These are phyloP conservation scores for Ctenopoma multispine DNA, from an alignment of 2,797 vertebrate species.

Conservation along the genomic window DNA sequence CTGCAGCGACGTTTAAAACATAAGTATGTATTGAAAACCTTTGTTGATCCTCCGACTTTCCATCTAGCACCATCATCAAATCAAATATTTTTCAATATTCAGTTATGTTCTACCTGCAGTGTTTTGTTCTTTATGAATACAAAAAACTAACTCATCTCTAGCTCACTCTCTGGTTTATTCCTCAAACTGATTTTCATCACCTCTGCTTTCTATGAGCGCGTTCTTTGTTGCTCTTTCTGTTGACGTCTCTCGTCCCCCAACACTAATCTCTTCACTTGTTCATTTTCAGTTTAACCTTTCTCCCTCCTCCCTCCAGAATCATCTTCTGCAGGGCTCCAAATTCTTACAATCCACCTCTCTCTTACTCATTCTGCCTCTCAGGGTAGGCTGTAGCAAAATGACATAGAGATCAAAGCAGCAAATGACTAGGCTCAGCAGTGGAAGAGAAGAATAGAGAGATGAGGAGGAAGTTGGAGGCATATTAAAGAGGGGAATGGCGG, in stretches of 20 bases:
- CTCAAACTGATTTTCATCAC: neutral
- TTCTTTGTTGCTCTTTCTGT: constrained; percentile 14
- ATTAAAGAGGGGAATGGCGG: neutral
- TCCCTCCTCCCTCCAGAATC: constrained; percentile 32
- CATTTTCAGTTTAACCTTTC: constrained; percentile 17
- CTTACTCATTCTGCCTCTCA: constrained; percentile 18
- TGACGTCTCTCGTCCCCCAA: constrained; percentile 15
- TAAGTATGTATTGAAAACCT: no score
- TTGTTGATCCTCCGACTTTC: no score
- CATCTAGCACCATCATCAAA: no score
- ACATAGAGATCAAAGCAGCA: constrained; percentile 64
- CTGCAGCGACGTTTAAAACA: no score
- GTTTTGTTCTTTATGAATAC: neutral
- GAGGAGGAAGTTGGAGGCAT: constrained; percentile 15
- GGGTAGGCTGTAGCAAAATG: constrained; percentile 35
- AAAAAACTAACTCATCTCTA: neutral
- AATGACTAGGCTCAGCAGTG: constrained; percentile 40
- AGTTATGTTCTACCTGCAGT: no score
- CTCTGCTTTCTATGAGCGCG: neutral
- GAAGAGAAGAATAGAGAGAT: constrained; percentile 30
- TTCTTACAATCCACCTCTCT: constrained; percentile 27
- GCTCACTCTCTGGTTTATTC: constrained; percentile 10
- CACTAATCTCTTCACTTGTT: constrained; percentile 19
- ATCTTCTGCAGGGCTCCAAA: constrained; percentile 14
- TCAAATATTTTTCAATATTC: no score